phyloP scores from a whole-genome alignment of 2,888 invertebrate species.

The Ormyrus rosae region DNA sequence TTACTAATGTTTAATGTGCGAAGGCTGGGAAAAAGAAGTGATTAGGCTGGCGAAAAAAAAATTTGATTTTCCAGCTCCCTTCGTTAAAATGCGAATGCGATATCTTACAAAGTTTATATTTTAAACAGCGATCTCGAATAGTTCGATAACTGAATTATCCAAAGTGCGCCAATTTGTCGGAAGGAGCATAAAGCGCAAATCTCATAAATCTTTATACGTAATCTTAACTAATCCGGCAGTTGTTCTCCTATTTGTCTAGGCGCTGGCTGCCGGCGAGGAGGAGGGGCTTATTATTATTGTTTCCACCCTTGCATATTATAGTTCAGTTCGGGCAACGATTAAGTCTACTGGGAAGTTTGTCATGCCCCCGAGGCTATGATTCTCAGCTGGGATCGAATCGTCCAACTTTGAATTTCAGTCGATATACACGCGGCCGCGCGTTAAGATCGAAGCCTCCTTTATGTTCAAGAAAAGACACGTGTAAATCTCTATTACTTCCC shows the following conservation, averaged over 20 bases:
- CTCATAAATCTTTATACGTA: constrained; percentile 71
- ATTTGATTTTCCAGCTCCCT: constrained; percentile 10
- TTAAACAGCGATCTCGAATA: neutral
- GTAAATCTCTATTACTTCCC: too few relatives aligned
- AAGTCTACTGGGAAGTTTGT: constrained; percentile 69
- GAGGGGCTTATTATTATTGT: constrained; percentile 69
- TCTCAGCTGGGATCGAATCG: constrained; percentile 61
- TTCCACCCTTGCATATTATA: constrained; percentile 74
- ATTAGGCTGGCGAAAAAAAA: constrained; percentile 7
- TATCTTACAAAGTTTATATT: neutral
- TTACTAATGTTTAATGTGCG: constrained; percentile 23
- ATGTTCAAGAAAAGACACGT: neutral
- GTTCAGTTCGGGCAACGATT: constrained; percentile 69
- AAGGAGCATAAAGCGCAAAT: constrained; percentile 50
- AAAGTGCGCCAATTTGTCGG: neutral
- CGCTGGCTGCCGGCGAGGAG: constrained; percentile 49
- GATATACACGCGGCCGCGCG: constrained; percentile 9
- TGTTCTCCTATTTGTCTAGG: constrained; percentile 70
- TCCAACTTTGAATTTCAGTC: constrained; percentile 41
- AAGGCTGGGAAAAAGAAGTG: constrained; percentile 16
- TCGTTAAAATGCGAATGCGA: too few relatives aligned
- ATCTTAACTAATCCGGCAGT: constrained; percentile 71
- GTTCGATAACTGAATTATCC: neutral
- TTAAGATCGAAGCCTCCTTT: constrained; percentile 1
- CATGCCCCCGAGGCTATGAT: constrained; percentile 66